Base-by-base conservation (phyloP, 2,888 invertebrate genomes). In the Strigamia transsilvanica region DNA sequence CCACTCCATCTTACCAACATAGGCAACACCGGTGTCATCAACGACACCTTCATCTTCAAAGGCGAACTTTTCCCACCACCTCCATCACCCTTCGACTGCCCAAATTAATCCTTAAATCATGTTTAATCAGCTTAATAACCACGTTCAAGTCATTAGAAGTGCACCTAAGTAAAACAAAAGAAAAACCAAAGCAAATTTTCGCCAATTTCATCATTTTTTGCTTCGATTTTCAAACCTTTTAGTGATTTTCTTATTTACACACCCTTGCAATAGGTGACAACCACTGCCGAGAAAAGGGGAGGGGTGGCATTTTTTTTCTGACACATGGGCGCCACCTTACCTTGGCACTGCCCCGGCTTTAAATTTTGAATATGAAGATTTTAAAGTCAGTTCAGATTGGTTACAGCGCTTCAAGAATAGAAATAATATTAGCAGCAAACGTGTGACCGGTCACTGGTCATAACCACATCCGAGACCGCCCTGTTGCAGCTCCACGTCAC, bases 1-100 rank as follows among this genome's bases (percentile, higher is more conserved):
- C n/a, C n/a, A n/a, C n/a, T n/a, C n/a, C n/a, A n/a, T 13, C 88
- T 85, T 85, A 91, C 91, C 87, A 98, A 89, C 98, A 98, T 98
- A 0, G 97, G 97, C 83, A 95, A 90, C 7, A 98, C 93, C 0
- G 98, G 97, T 0, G 95, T 97, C 94, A 98, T 94, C 2, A 98
- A 87, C 32, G 91, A 89, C 21, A 96, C 90, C 66, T 88, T 87
- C 10, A 91, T 87, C 80, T 88, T 88, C 46, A 90, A 85, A 73
- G n/a, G n/a, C n/a, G n/a, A n/a, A n/a, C n/a, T n/a, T n/a, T 18
- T 18, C 2, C 12, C 23, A 4, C 32, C 73, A 10, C n/a, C 23
- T 3, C n/a, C 7, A 13, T 10, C 12, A 6, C n/a, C 2, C 32
- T 3, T 18, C n/a, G 5, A 10, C 21, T 94, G 0, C 97, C 96